Percentiles rank a stretch among this genome's conserved stretches.
Evolutionary conservation across 2,797 vertebrate species (phyloP).

Genomic region (Rhadinocentrus ornatus): DNA sequence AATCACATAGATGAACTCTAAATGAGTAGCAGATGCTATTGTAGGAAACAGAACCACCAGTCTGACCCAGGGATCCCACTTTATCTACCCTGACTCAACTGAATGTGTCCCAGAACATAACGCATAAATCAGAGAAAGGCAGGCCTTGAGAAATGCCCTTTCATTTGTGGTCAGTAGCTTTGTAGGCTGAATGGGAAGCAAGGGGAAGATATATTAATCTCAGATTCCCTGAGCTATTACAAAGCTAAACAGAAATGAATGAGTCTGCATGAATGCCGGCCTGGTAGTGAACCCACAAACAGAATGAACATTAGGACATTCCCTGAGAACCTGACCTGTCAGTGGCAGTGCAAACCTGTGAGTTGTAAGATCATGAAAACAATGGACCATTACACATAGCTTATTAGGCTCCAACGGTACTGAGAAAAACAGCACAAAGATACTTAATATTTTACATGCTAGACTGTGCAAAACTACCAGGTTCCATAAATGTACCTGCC

Average conservation of each 20-base stretch:
- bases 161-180: constrained; percentile 56
- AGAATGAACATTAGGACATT: constrained; percentile 66
- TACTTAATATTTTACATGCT: constrained; percentile 44
- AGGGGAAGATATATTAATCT: constrained; percentile 60
- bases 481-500: constrained; percentile 41
- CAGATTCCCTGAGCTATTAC: constrained; percentile 49
- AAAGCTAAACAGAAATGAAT: constrained; percentile 47
- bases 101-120: constrained; percentile 50
- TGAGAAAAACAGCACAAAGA: constrained; percentile 67
- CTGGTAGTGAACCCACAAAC: constrained; percentile 71
- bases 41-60: constrained; percentile 23
- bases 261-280: constrained; percentile 55
- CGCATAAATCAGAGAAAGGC: constrained; percentile 60
- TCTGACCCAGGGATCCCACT: constrained; percentile 37
- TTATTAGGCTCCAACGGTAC: constrained; percentile 61
- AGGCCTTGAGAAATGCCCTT: constrained; percentile 37
- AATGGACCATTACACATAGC: constrained; percentile 67
- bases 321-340: constrained; percentile 45
- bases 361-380: constrained; percentile 66
- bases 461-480: constrained; percentile 30
- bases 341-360: constrained; percentile 54
- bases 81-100: constrained; percentile 35
- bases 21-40: not conserved
- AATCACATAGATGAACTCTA: not conserved
- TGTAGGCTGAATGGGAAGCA: constrained; percentile 49